Evolutionary conservation across 2,797 vertebrate genomes (phyloP).

Genomic region (Alfaro cultratus): DNA sequence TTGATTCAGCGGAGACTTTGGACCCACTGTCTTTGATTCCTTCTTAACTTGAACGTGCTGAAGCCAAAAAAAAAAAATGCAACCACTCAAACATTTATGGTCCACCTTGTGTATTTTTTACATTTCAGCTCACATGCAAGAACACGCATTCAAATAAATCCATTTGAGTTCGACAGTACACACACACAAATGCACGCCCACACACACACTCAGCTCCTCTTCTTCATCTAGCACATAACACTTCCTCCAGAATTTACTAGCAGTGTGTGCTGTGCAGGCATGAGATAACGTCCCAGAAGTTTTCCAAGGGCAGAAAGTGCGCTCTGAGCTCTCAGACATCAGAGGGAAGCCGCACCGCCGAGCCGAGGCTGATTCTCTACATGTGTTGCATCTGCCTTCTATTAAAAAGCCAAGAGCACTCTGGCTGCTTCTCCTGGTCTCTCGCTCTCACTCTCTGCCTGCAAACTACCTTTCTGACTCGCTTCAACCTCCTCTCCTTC

Average conservation of each 20-base stretch:
- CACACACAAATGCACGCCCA: constrained; percentile 13
- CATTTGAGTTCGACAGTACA: constrained; percentile 11
- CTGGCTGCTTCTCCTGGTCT: constrained; percentile 59
- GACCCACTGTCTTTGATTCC: background rate
- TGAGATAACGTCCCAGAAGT: constrained; percentile 85
- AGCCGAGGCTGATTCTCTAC: constrained; percentile 85
- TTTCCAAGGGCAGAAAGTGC: constrained; percentile 85
- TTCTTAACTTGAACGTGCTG: background rate
- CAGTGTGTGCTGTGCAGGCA: constrained; percentile 75
- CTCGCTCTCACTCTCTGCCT: constrained; percentile 58
- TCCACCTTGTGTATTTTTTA: background rate
- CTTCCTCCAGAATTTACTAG: constrained; percentile 67
- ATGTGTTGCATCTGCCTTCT: constrained; percentile 80
- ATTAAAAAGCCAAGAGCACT: constrained; percentile 75
- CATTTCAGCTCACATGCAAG: constrained; percentile 7
- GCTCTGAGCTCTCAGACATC: constrained; percentile 87
- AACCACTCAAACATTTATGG: constrained; percentile 1
- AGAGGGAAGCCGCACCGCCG: constrained; percentile 79
- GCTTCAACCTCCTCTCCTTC: constrained; percentile 42
- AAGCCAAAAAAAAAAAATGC: background rate
- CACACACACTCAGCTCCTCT: constrained; percentile 32
- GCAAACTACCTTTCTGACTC: constrained; percentile 65
- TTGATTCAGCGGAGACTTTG: background rate
- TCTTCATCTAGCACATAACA: constrained; percentile 60
- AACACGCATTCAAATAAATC: constrained; percentile 19